phyloP scores from a whole-genome alignment of 2,797 vertebrate species.

The Capromys pilorides region DNA sequence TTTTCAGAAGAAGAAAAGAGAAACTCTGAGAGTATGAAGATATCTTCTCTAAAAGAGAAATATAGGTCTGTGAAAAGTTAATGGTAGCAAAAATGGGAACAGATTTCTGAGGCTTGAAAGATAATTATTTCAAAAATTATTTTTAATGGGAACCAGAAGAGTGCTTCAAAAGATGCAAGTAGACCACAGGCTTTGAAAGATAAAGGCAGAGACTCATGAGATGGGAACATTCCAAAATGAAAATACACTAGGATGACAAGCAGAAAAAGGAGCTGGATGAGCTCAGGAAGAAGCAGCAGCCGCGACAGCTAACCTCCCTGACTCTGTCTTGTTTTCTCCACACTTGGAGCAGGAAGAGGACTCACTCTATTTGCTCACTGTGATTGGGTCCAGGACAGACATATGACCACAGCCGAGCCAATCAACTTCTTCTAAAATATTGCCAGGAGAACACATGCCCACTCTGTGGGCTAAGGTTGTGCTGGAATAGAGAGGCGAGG shows the following conservation, averaged over 20 bases:
- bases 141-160: slow-evolving; percentile 22
- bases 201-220: slow-evolving; percentile 6
- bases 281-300: background rate
- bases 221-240: slow-evolving; percentile 51
- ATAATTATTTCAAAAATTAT: slow-evolving; percentile 53
- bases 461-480: background rate
- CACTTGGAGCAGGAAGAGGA: background rate
- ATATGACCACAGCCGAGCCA: background rate
- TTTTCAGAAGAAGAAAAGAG: slow-evolving; percentile 14
- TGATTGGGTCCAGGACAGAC: background rate
- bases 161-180: slow-evolving; percentile 54
- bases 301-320: background rate
- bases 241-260: slow-evolving; percentile 7
- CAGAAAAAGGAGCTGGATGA: background rate
- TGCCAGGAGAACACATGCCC: background rate
- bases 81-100: background rate
- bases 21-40: background rate
- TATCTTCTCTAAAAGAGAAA: slow-evolving; percentile 15
- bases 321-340: background rate
- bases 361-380: background rate
- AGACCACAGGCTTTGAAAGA: slow-evolving; percentile 25
- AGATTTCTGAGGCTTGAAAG: background rate
- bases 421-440: slow-evolving; percentile 14
- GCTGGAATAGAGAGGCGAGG: background rate
- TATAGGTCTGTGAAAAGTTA: slow-evolving; percentile 3